Conservation (phyloP, 2,797 vertebrate genomes). For the Cossypha niveicapilla region DNA sequence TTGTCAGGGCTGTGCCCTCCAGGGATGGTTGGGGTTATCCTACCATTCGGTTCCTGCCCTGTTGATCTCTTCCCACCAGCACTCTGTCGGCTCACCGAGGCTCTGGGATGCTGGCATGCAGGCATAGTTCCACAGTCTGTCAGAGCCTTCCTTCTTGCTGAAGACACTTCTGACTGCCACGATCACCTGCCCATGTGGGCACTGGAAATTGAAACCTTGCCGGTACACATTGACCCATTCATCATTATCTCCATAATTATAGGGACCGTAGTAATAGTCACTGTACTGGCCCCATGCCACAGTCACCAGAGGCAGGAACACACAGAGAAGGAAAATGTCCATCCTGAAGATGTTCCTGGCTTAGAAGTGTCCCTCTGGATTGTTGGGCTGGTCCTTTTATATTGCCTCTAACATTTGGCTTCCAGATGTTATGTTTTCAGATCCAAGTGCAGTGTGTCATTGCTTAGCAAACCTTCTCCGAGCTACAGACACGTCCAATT, state of each 20-base stretch:
- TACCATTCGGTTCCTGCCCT: constrained; percentile 93
- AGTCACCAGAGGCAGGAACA: constrained; percentile 75
- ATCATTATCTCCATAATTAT: constrained; percentile 73
- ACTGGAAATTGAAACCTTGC: constrained; percentile 97
- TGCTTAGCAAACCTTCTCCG: constrained; percentile 68
- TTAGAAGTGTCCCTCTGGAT: constrained; percentile 40
- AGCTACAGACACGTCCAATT: constrained; percentile 27
- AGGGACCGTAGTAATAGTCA: constrained; percentile 71
- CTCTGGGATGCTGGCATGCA: constrained; percentile 86
- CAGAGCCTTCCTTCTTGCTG: constrained; percentile 85
- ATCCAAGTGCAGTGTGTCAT: constrained; percentile 84
- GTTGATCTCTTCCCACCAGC: constrained; percentile 99
- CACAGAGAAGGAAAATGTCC: constrained; percentile 75
- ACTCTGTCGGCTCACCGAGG: constrained; percentile 89
- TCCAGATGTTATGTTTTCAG: constrained; percentile 88
- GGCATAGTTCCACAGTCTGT: constrained; percentile 92
- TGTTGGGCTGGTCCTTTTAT: constrained; percentile 78
- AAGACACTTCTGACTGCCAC: constrained; percentile 90
- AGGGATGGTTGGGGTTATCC: constrained; percentile 57
- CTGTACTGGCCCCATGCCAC: constrained; percentile 74
- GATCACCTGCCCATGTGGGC: constrained; percentile 88
- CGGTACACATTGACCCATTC: constrained; percentile 90
- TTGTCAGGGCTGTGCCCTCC: neutral
- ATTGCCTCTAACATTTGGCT: constrained; percentile 79
- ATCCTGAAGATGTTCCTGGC: constrained; percentile 76